Evolutionary conservation across 1,140 invertebrate genomes (phyloP).

Genomic region (Bombus cullumanus): DNA sequence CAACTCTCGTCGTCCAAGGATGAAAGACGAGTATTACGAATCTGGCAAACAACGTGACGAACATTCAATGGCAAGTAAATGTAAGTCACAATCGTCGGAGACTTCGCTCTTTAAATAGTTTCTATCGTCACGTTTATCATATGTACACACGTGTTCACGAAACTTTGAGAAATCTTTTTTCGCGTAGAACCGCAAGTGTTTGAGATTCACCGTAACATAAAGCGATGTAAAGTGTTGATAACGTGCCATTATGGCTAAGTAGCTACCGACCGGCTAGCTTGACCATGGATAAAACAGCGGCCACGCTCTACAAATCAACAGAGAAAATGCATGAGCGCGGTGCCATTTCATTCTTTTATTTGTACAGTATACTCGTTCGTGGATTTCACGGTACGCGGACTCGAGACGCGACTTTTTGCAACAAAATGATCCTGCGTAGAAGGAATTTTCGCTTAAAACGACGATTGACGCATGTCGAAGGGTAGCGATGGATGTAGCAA

Average conservation of each 20-base stretch:
- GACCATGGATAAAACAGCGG: slow-evolving; percentile 70
- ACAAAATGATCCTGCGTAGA: background rate
- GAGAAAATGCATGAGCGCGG: slow-evolving; percentile 54
- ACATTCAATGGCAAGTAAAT: background rate
- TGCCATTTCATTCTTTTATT: slow-evolving; percentile 23
- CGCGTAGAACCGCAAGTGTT: background rate
- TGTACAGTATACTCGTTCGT: background rate
- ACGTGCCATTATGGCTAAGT: slow-evolving; percentile 18
- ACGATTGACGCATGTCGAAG: background rate
- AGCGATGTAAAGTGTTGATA: slow-evolving; percentile 15
- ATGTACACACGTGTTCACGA: background rate
- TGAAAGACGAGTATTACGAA: background rate
- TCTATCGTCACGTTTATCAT: background rate
- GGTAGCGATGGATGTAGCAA: background rate
- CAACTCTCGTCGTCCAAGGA: background rate
- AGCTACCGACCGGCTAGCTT: background rate
- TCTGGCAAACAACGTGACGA: background rate
- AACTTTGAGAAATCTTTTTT: background rate
- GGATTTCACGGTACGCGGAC: background rate
- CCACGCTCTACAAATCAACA: slow-evolving; percentile 73
- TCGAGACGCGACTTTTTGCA: background rate
- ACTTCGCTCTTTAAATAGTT: background rate
- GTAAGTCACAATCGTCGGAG: too few relatives aligned
- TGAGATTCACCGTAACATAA: background rate
- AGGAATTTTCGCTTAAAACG: background rate